A percentile compares a stretch with the other conserved stretches of the same genome.
These are phyloP conservation scores for Solen grandis DNA, from an alignment of 1,140 invertebrate species.

Conservation along the genomic window DNA sequence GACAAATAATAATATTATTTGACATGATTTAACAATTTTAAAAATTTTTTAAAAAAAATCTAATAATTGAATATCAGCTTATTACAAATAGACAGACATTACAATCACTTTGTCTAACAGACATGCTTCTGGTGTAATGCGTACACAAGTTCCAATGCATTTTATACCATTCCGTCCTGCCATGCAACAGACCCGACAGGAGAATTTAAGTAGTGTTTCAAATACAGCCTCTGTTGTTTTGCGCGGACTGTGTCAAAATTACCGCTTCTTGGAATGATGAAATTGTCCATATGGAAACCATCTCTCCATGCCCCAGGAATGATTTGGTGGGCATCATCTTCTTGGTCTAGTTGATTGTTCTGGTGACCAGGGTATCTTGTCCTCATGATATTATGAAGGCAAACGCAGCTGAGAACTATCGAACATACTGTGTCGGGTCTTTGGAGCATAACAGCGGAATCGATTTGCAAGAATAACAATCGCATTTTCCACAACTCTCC, in stretches of 20 bases:
- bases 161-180: no score
- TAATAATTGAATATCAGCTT: no score
- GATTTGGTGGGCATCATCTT: conserved; percentile 52
- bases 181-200: conserved; percentile 33
- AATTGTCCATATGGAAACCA: conserved; percentile 22
- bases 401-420: conserved; percentile 42
- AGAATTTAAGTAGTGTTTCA: conserved; percentile 48
- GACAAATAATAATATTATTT: no score
- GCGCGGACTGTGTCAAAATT: conserved; percentile 35
- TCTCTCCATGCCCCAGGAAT: conserved; percentile 56
- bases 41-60: no score
- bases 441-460: conserved; percentile 31
- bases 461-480: conserved; percentile 69
- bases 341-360: conserved; percentile 46
- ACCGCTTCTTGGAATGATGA: neutral
- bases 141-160: no score
- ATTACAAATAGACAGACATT: no score
- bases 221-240: conserved; percentile 46
- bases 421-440: conserved; percentile 33
- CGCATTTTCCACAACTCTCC: conserved; percentile 76
- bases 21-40: no score
- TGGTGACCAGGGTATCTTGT: conserved; percentile 37
- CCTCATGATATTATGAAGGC: conserved; percentile 59
- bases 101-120: no score
- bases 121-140: no score